Percentiles rank a stretch among this genome's conserved stretches.
phyloP scores from a whole-genome alignment of 1,140 invertebrate species.

The Wasmannia auropunctata region DNA sequence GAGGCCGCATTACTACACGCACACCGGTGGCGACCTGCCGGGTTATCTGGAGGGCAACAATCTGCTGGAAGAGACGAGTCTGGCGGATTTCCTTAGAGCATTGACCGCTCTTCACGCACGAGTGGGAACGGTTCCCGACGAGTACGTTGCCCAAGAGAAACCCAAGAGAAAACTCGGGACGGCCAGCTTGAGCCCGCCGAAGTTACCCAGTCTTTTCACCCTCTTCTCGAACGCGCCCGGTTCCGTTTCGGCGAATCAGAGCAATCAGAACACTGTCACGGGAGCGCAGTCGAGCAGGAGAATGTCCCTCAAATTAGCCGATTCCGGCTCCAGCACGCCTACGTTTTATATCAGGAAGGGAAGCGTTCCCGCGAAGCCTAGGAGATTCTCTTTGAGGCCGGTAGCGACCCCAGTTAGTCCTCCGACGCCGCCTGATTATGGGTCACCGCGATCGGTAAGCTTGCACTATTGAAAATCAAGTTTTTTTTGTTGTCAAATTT shows the following conservation, averaged over 20 bases:
- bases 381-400: slow-evolving; percentile 84
- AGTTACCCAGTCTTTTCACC: slow-evolving; percentile 82
- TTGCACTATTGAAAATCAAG: background rate
- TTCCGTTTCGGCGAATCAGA: slow-evolving; percentile 67
- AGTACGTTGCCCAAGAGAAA: slow-evolving; percentile 70
- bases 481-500: background rate
- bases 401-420: slow-evolving; percentile 75
- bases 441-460: slow-evolving; percentile 75
- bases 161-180: slow-evolving; percentile 87
- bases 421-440: slow-evolving; percentile 68
- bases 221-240: slow-evolving; percentile 77
- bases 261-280: slow-evolving; percentile 76
- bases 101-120: slow-evolving; percentile 87
- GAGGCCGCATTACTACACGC: slow-evolving; percentile 75
- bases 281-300: slow-evolving; percentile 65
- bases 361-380: slow-evolving; percentile 68
- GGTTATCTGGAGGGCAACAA: slow-evolving; percentile 83
- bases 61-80: slow-evolving; percentile 90
- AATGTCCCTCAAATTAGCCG: slow-evolving; percentile 76
- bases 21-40: slow-evolving; percentile 74
- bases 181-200: slow-evolving; percentile 83
- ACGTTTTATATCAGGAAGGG: slow-evolving; percentile 69
- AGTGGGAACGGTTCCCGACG: slow-evolving; percentile 77
- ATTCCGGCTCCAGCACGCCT: slow-evolving; percentile 66
- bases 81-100: slow-evolving; percentile 90